Evolutionary conservation across 1,140 invertebrate species (phyloP).

Genomic region (Dreissena polymorpha): DNA sequence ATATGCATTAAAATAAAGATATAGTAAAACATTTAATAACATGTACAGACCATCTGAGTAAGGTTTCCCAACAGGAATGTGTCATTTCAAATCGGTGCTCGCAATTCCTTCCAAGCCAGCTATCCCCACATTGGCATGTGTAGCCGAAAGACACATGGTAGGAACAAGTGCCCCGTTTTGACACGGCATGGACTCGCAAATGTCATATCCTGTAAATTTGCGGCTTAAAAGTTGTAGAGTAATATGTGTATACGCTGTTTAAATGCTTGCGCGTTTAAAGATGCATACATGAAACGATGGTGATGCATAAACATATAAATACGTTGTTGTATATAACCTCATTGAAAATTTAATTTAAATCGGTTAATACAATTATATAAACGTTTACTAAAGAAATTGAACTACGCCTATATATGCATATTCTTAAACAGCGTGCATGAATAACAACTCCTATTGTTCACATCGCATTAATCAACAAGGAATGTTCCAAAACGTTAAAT

Average conservation of each 20-base stretch:
- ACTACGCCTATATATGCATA: too few species aligned
- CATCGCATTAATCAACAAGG: too few species aligned
- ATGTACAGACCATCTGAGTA: not conserved
- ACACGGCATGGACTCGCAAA: not conserved
- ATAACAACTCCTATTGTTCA: too few species aligned
- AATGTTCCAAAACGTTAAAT: too few species aligned
- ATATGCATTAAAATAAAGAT: too few species aligned
- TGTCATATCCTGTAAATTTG: conserved; percentile 2
- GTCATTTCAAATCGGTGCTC: not conserved
- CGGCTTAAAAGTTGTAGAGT: not conserved
- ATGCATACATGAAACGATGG: too few species aligned
- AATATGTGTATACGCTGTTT: not conserved
- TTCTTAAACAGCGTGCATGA: too few species aligned
- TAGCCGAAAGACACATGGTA: conserved; percentile 9
- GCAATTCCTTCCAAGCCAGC: conserved; percentile 20
- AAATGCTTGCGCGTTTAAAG: not conserved
- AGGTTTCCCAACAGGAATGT: not conserved
- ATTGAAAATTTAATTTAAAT: not conserved
- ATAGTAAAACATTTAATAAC: too few species aligned
- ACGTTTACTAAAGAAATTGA: not conserved
- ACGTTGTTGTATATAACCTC: not conserved
- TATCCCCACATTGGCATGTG: conserved; percentile 15
- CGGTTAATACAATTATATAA: not conserved
- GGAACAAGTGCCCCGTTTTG: conserved; percentile 6
- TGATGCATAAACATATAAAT: not conserved